Evolutionary conservation across 1,140 invertebrate species (phyloP), one percentile per base, ranked within the genome.

Genomic region (Antheraea pernyi): DNA sequence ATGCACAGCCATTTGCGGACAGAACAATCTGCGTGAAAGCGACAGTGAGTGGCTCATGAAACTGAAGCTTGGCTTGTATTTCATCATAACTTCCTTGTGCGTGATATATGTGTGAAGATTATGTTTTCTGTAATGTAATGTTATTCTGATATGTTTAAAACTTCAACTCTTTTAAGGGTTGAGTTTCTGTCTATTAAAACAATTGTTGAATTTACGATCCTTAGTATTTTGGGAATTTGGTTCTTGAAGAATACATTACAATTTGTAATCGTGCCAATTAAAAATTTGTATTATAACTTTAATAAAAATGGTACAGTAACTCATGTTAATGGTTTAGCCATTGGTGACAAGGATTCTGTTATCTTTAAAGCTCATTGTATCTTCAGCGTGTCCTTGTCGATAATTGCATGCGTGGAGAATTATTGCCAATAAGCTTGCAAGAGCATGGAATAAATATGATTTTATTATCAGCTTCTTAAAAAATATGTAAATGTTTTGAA

Each of bases 11-110:
- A 79, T 68, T 69, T 19, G 69, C 70, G 68, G 46, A 69, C 72
- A 75, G 72, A 68, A 81, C 68, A 79, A 67, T 62, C 80, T 83
- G 84, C 81, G 73, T 72, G 65, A 65, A 86, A 85, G 85, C 86
- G 78, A 84, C 76, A 70, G 63, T 65, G 63, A 6, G 39, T 19
- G 19, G 59, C 62, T 65, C 73, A 78, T 82, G 85, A 88, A 88
- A 89, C 84, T 85, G 84, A 88, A 88, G 85, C 83, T 81, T 82
- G 69, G 76, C 76, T 77, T 76, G 60, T 53, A 53, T 53, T 16
- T 53, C 46, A 53, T 53, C 7, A 53, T 9, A 42, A 65, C 3
- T 19, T 19, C 18, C 61, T 37, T 63, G 37, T 36, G 22, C 13
- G 13, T 63, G 0, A 37, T 63, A 37, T 63, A 53, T 53, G 46